Conservation (phyloP, 2,888 invertebrate genomes). For the Anodontia alba region DNA sequence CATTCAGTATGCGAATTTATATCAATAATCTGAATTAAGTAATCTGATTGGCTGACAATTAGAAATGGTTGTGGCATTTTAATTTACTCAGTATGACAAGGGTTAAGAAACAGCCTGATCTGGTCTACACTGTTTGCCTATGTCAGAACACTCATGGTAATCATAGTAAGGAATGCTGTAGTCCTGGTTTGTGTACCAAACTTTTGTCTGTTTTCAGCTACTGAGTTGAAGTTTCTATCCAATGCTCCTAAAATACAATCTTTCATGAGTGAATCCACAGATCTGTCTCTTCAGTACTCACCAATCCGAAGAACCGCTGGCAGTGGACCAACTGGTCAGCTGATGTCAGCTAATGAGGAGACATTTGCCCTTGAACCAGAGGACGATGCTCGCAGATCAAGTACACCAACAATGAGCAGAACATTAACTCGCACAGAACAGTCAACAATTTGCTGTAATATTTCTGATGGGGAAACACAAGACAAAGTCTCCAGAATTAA, state of each 20-base stretch:
- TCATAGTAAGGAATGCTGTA: no score
- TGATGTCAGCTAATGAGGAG: conserved; percentile 60
- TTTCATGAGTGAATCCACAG: conserved; percentile 17
- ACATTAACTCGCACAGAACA: conserved; percentile 22
- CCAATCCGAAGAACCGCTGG: conserved; percentile 43
- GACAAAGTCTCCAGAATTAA: conserved; percentile 47
- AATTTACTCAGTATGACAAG: no score
- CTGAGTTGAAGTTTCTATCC: conserved; percentile 27
- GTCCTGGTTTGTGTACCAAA: no score
- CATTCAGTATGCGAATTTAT: no score
- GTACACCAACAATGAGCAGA: conserved; percentile 44
- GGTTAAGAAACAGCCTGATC: no score
- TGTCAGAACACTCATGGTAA: no score
- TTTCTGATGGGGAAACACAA: conserved; percentile 34
- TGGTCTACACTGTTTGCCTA: no score
- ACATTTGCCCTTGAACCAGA: conserved; percentile 63
- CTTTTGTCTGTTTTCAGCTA: conserved; percentile 33
- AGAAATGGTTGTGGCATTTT: no score
- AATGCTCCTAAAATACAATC: conserved; percentile 1
- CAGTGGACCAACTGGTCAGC: conserved; percentile 36
- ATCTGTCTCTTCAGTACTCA: conserved; percentile 51
- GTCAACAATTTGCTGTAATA: conserved; percentile 29
- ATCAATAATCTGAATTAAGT: no score
- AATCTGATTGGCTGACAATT: no score
- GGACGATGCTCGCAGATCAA: conserved; percentile 56